Percentiles rank a stretch among this genome's conserved stretches.
Evolutionary conservation across 2,113 vertebrate species (phyloP).

Genomic region (Scomber scombrus): DNA sequence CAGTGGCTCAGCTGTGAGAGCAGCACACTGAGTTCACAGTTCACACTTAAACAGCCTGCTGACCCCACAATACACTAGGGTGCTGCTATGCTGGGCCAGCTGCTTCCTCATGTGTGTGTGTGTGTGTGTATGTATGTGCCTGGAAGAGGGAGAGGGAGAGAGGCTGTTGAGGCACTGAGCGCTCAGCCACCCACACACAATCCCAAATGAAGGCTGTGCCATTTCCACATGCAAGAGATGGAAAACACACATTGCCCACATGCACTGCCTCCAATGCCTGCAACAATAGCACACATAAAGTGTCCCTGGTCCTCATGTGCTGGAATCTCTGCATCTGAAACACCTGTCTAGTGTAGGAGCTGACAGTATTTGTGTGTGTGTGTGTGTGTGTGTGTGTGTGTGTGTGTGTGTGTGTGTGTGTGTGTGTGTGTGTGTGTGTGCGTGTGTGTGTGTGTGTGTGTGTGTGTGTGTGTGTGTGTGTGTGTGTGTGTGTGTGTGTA

Average conservation of each 20-base stretch:
- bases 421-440: background rate
- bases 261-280: slow-evolving; percentile 44
- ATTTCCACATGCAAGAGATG: slow-evolving; percentile 55
- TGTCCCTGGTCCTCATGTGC: slow-evolving; percentile 41
- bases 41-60: slow-evolving; percentile 67
- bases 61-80: slow-evolving; percentile 69
- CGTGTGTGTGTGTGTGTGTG: slow-evolving; percentile 5
- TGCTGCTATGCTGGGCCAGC: slow-evolving; percentile 56
- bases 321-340: slow-evolving; percentile 38
- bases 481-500: too few species aligned
- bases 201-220: slow-evolving; percentile 57
- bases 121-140: slow-evolving; percentile 12
- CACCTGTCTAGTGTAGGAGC: slow-evolving; percentile 35
- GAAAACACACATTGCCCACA: slow-evolving; percentile 45
- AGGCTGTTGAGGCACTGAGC: slow-evolving; percentile 59
- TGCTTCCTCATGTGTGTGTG: slow-evolving; percentile 53
- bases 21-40: slow-evolving; percentile 60
- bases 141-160: slow-evolving; percentile 15
- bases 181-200: slow-evolving; percentile 73
- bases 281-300: slow-evolving; percentile 57
- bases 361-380: slow-evolving; percentile 5
- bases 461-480: background rate
- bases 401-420: too few species aligned
- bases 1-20: slow-evolving; percentile 67
- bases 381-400: slow-evolving; percentile 8